Base-by-base conservation (phyloP, 2,888 invertebrate genomes). In the Zygogramma bicolorata region DNA sequence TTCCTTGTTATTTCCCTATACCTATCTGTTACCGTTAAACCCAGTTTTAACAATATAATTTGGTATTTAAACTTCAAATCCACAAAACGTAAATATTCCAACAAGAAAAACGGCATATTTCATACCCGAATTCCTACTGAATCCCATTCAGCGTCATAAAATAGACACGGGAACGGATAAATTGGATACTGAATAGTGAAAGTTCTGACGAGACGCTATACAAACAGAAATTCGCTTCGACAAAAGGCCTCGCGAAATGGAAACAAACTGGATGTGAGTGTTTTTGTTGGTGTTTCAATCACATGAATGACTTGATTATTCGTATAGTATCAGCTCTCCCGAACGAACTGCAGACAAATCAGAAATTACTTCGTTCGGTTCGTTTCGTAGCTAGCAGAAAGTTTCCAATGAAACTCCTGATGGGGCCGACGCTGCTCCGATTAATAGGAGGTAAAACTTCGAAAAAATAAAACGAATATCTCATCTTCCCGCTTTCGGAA, bases 221-320 rank as follows among this genome's bases (percentile, higher is more conserved):
- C 53, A 53, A 53, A 53, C 53, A 53, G 53, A 25, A 53, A 25
- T 53, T 53, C 27, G 27, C 25, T 53, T 27, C 27, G n/a, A 53
- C 53, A 53, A 53, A 53, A 25, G 53, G 25, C 22, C 22, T 27
- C 13, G 27, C n/a, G 25, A 25, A 53, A 53, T 53, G 53, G 53
- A 53, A 53, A 27, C 27, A 27, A 53, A 53, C 27, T 53, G 5
- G 53, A 53, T 53, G 53, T 53, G 27, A 27, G 53, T 53, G 25
- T 15, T 10, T 25, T 53, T 13, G 22, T n/a, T 25, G n/a, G 13
- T 53, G 5, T 53, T 53, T 53, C 53, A 53, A 27, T 25, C 13
- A 53, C 53, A 27, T 27, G 53, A 25, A 53, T 53, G 27, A 27
- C 53, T 27, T n/a, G 53, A 53, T 53, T 53, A 46, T 46, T 46